Percentiles rank a stretch among this genome's conserved stretches.
phyloP scores from a whole-genome alignment of 2,113 vertebrate species.

The Parotia lawesii region DNA sequence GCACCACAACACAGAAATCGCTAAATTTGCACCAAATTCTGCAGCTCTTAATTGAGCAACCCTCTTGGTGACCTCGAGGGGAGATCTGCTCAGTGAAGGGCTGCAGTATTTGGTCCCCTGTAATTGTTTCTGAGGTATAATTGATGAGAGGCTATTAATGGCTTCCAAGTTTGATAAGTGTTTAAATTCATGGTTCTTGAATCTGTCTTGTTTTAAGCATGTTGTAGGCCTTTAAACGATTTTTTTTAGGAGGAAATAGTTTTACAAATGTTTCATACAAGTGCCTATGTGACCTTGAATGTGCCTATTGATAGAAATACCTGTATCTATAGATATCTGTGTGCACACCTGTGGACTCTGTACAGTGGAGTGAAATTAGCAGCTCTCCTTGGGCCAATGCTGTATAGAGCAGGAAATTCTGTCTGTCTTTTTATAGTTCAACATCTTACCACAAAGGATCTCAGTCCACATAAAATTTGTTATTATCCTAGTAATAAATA shows the following conservation, averaged over 20 bases:
- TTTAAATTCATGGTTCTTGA: constrained; percentile 9
- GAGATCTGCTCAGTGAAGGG: neutral
- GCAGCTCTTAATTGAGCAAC: neutral
- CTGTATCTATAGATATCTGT: neutral
- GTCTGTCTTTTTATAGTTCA: neutral
- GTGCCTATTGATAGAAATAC: neutral
- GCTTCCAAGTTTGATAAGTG: constrained; percentile 18
- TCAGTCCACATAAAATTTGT: constrained; percentile 52
- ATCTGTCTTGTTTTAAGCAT: neutral
- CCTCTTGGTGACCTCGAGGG: neutral
- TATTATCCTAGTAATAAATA: constrained; percentile 63
- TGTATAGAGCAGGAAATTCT: neutral
- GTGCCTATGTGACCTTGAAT: neutral
- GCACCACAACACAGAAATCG: neutral
- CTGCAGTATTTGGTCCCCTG: neutral
- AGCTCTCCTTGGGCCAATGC: neutral
- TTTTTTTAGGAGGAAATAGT: neutral
- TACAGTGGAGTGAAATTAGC: neutral
- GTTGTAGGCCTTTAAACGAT: neutral
- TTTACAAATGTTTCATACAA: neutral
- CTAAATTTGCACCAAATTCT: neutral
- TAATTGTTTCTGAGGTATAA: constrained; percentile 27
- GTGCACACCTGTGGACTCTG: neutral
- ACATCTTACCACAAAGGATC: neutral
- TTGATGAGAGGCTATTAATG: constrained; percentile 36